Evolutionary conservation across 2,113 vertebrate genomes (phyloP), one percentile per base, ranked within the genome.

Genomic region (Pachypanchax playfairii): DNA sequence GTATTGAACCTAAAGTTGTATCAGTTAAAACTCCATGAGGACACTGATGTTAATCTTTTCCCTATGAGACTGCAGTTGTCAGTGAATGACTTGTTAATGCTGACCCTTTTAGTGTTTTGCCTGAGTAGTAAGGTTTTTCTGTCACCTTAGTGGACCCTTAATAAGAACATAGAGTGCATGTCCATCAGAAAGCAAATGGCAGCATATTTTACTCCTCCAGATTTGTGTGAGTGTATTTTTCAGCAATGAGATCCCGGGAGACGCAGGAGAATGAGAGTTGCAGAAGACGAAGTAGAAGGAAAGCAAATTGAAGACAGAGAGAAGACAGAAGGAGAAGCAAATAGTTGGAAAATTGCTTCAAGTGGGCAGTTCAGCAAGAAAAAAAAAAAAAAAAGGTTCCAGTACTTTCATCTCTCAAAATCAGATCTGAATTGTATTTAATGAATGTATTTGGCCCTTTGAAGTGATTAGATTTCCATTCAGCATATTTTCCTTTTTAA

Each of bases 211-310:
- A 38, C 67, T 18, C 38, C 21, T 58, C 54, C 49, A 47, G 24
- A 26, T 57, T 33, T 41, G 36, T 57, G 24, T 64, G 65, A 65
- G 57, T 53, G 59, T 25, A 56, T 55, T 66, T 14, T 59, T 68
- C 64, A 49, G 42, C 70, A 69, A 77, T 71, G 58, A 83, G 68
- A 49, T 82, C 82, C 51, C 70, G 8, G 20, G 35, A 58, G 82
- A 84, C 29, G 10, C 53, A 15, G 24, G 33, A 15, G 29, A 26
- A 28, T 58, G n/a, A 59, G 49, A 70, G 44, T 22, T 51, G 33
- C 36, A 54, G 63, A 73, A 51, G 46, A 44, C 50, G 28, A 20
- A 56, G 26, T 6, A 41, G 41, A 35, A 58, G 3, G 7, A 18
- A 42, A 42, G 39, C 39, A 42, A 42, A 42, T 42, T 3, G 7